Conservation (phyloP, 2,113 vertebrate genomes). For the Dipodomys spectabilis region DNA sequence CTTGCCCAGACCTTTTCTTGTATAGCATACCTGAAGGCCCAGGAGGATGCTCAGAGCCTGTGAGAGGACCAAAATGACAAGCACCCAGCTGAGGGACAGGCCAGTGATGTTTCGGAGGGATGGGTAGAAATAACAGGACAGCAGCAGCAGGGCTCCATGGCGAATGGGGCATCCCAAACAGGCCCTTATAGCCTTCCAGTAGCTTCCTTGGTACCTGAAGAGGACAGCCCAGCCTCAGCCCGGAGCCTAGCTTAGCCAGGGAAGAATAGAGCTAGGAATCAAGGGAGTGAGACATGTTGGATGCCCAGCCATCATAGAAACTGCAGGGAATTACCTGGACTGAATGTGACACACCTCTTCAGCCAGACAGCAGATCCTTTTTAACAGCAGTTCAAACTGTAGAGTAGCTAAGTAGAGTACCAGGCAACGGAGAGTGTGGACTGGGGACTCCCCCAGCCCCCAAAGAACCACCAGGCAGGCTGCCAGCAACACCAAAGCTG, state of each 20-base stretch:
- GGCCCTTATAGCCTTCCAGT: conserved; percentile 67
- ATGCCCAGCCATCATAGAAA: not conserved
- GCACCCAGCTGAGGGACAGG: not conserved
- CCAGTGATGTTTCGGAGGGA: rapidly evolving
- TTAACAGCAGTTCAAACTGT: conserved; percentile 78
- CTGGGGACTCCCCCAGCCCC: not conserved
- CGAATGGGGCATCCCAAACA: conserved; percentile 68
- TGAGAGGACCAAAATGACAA: conserved; percentile 73
- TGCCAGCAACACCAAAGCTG: conserved; percentile 61
- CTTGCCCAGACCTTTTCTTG: not conserved
- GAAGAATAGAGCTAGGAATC: not conserved
- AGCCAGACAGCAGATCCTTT: conserved; percentile 67
- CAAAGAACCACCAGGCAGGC: conserved; percentile 31
- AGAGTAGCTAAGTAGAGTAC: conserved; percentile 54
- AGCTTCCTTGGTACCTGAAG: conserved; percentile 77
- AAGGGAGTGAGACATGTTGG: not conserved
- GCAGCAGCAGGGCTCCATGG: not conserved
- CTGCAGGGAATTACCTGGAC: conserved; percentile 77
- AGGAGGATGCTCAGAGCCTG: conserved; percentile 79
- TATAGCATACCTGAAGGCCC: conserved; percentile 75
- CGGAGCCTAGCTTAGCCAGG: not conserved
- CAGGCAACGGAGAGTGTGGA: not conserved
- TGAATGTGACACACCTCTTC: conserved; percentile 84
- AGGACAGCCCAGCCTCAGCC: not conserved
- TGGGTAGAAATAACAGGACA: conserved; percentile 67